Evolutionary conservation across 2,888 invertebrate species (phyloP).

Genomic region (Anthoptus insignis): DNA sequence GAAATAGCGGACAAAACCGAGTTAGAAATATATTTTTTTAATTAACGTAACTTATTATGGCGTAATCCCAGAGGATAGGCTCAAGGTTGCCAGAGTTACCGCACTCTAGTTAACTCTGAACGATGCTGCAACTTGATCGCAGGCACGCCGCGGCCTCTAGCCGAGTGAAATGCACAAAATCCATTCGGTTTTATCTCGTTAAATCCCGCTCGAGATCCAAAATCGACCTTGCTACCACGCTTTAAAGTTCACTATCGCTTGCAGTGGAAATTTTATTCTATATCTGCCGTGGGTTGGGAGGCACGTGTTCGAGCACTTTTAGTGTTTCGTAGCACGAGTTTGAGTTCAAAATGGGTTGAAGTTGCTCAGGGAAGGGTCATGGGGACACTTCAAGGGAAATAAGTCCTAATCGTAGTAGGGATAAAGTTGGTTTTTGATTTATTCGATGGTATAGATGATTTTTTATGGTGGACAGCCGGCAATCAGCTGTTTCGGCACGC

Average conservation of each 20-base stretch:
- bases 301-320: conserved; percentile 61
- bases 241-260: conserved; percentile 54
- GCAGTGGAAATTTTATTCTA: conserved; percentile 60
- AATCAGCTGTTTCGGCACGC: conserved; percentile 86
- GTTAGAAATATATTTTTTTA: too few species aligned
- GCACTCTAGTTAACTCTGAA: too few species aligned
- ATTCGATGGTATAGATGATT: conserved; percentile 61
- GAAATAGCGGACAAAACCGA: too few species aligned
- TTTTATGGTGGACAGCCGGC: conserved; percentile 80
- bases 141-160: conserved; percentile 62
- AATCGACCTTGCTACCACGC: conserved; percentile 47
- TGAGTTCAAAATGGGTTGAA: conserved; percentile 60
- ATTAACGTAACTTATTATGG: too few species aligned
- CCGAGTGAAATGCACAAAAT: conserved; percentile 83
- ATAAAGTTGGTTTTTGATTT: conserved; percentile 52
- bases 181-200: conserved; percentile 82
- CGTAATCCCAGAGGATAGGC: too few species aligned
- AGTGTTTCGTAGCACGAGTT: conserved; percentile 54
- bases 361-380: conserved; percentile 63
- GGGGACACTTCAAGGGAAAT: conserved; percentile 33
- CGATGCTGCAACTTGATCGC: conserved; percentile 46
- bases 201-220: conserved; percentile 51
- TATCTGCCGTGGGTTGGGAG: conserved; percentile 66
- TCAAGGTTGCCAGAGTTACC: too few species aligned
- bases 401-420: conserved; percentile 33